phyloP scores from a whole-genome alignment of 2,113 vertebrate genomes.

The Mirounga angustirostris region DNA sequence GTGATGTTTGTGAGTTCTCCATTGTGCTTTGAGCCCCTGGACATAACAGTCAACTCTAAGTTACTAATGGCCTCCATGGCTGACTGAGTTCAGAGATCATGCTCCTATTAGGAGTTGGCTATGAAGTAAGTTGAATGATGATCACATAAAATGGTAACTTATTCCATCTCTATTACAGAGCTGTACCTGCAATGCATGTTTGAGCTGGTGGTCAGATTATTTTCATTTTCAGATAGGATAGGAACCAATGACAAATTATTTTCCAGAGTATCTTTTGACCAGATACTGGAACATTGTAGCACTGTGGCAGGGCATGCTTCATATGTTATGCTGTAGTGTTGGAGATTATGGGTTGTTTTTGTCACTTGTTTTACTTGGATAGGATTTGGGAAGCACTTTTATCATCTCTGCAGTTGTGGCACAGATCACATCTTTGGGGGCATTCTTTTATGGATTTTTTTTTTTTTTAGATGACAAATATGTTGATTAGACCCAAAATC shows the following conservation, averaged over 20 bases:
- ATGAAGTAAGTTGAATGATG: background rate
- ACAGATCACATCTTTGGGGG: background rate
- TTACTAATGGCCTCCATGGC: background rate
- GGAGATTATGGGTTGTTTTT: background rate
- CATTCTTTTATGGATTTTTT: background rate
- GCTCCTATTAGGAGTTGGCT: background rate
- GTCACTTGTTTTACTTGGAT: background rate
- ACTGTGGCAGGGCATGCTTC: background rate
- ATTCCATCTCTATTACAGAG: background rate
- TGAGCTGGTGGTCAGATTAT: background rate
- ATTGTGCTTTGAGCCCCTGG: background rate
- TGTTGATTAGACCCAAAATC: background rate
- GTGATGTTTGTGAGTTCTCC: background rate
- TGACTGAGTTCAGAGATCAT: background rate
- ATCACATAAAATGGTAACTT: background rate
- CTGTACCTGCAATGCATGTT: background rate
- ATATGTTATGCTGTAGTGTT: background rate
- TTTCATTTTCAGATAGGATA: background rate
- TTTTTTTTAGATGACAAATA: background rate
- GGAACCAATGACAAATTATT: background rate
- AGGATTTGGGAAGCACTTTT: slow-evolving; percentile 37
- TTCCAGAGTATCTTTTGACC: background rate
- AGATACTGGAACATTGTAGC: background rate
- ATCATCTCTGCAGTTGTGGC: background rate
- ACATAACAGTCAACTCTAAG: background rate